Evolutionary conservation across 1,140 invertebrate species (phyloP).

Genomic region (Drosophila ercepeae): DNA sequence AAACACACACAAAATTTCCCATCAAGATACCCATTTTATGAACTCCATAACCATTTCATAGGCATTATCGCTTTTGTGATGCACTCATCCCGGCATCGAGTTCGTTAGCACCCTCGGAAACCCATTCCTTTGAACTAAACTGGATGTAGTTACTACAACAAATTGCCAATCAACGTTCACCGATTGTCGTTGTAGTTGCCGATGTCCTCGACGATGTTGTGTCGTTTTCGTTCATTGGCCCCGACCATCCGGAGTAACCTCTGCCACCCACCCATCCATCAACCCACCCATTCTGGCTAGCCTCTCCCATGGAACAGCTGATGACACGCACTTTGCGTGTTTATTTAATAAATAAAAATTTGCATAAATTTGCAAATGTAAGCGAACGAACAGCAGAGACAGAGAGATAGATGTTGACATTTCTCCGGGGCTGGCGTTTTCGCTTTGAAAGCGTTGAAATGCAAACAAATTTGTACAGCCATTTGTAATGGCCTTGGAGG

Average conservation of each 20-base stretch:
- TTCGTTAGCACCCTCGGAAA: constrained; percentile 51
- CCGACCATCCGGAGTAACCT: not conserved
- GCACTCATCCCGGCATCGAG: constrained; percentile 21
- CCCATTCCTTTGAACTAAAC: constrained; percentile 30
- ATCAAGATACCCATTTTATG: constrained; percentile 14
- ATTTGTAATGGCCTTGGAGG: not conserved
- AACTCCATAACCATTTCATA: constrained; percentile 34
- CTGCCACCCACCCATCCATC: not conserved
- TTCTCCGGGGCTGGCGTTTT: constrained; percentile 17
- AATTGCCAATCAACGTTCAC: constrained; percentile 63
- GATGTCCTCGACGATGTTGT: constrained; percentile 43
- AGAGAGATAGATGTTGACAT: constrained; percentile 32
- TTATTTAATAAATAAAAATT: constrained; percentile 81
- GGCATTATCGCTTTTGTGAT: constrained; percentile 28
- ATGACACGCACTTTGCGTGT: constrained; percentile 74
- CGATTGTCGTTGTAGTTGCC: constrained; percentile 26
- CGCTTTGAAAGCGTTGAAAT: constrained; percentile 23
- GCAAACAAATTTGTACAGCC: constrained; percentile 48
- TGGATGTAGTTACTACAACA: constrained; percentile 52
- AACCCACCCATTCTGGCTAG: constrained; percentile 1
- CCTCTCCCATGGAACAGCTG: constrained; percentile 36
- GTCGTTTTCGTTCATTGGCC: constrained; percentile 52
- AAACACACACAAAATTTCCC: constrained; percentile 5
- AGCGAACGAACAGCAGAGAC: not conserved
- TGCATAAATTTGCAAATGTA: constrained; percentile 70